Evolutionary conservation across 1,140 invertebrate genomes (phyloP), one percentile per base, ranked within the genome.

Genomic region (Scaptomyza graminum): DNA sequence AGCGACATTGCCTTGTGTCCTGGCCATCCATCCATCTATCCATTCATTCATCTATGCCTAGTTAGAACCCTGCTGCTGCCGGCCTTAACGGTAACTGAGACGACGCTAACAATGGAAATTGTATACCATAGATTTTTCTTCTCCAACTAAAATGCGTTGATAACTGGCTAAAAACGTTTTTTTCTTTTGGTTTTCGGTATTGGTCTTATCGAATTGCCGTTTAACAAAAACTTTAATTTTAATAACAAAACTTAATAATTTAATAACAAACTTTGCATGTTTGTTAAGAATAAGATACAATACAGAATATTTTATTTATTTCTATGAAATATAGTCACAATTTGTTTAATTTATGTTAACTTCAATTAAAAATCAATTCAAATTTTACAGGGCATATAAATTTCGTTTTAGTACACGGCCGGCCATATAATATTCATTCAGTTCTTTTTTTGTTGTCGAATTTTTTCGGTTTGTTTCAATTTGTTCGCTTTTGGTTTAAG

Each of bases 11-110:
- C 64, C 56, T 56, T 51, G 54, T 52, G 54, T 52, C 54, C 47
- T 15, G 39, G n/a, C 25, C 46, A 34, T 25, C 22, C 56, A 41
- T 41, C 47, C 61, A 62, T 28, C 49, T 51, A 37, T 44, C 39
- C 52, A 57, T 46, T 12, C 61, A 56, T 44, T 43, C 57, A 61
- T 68, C 57, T 73, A 15, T 16, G 43, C 16, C 70, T 57, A 15
- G 64, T 72, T 60, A 46, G 46, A 13, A n/a, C 41, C 25, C 31
- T 57, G 63, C 12, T n/a, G 34, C 9, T 9, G 28, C 16, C 12
- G 62, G 6, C n/a, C 34, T 55, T 51, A 34, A 34, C 46, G 16
- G n/a, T 18, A 22, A 41, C 37, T 9, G 12, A 22, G 37, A 37
- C 12, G 12, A 34, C 16, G 6, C 1, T 34, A 18, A 56, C 41